Conservation (phyloP, 2,888 invertebrate species). For the Leuctra nigra region DNA sequence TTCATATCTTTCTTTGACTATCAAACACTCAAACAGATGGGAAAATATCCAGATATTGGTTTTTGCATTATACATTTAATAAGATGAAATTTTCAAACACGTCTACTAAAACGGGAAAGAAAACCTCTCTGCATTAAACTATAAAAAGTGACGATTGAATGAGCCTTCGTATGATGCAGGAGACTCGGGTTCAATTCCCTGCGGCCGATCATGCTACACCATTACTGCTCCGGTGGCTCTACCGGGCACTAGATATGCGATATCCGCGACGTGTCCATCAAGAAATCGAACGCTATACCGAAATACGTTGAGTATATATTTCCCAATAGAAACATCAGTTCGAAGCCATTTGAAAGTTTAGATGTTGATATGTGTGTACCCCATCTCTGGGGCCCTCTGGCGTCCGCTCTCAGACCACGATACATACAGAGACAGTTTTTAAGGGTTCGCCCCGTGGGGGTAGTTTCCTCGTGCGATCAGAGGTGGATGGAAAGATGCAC, state of each 20-base stretch:
- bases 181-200: slow-evolving; percentile 3
- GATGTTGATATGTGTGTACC: background rate
- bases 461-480: background rate
- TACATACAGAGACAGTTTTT: background rate
- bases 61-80: too few species aligned
- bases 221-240: too few species aligned
- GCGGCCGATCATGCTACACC: background rate
- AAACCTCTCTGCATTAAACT: background rate
- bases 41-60: too few species aligned
- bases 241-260: slow-evolving; percentile 9
- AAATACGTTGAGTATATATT: too few species aligned
- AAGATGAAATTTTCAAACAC: background rate
- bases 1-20: too few species aligned
- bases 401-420: background rate
- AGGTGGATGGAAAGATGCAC: background rate
- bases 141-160: slow-evolving; percentile 8
- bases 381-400: background rate
- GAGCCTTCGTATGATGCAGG: background rate
- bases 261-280: slow-evolving; percentile 26
- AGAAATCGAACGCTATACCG: slow-evolving; percentile 20
- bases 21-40: too few species aligned
- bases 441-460: background rate
- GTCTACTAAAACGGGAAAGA: background rate
- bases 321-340: slow-evolving; percentile 6
- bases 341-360: slow-evolving; percentile 7